Base-by-base conservation (phyloP, 2,888 invertebrate genomes). In the Chrysodeixis includens region DNA sequence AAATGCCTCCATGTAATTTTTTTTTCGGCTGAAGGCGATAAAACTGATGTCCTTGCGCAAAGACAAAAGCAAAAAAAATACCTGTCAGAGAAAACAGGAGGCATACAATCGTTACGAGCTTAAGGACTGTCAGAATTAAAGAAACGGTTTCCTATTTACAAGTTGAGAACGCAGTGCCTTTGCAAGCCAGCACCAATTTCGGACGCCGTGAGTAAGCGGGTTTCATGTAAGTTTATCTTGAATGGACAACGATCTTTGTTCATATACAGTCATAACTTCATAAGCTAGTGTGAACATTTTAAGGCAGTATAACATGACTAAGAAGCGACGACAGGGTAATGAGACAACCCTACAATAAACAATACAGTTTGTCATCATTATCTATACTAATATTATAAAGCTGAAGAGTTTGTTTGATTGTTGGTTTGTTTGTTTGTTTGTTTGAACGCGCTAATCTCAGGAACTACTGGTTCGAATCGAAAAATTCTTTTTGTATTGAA, bases 341-440 rank as follows among this genome's bases (percentile, higher is more conserved):
- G 18, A 10, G 46, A 10, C 20, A 49, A 18, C 46, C 46, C 46
- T 49, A 49, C 10, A 20, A 55, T 44, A 58, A 52, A 40, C 49
- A 56, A n/a, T 54, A 56, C 62, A 58, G 54, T 61, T 44, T 60
- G 40, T 52, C 53, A 57, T 66, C 53, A 52, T 55, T 62, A n/a
- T n/a, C n/a, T n/a, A n/a, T n/a, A n/a, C n/a, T n/a, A n/a, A n/a
- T n/a, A n/a, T n/a, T n/a, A n/a, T n/a, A n/a, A n/a, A n/a, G n/a
- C n/a, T n/a, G n/a, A n/a, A n/a, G n/a, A n/a, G n/a, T n/a, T n/a
- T n/a, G n/a, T n/a, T n/a, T n/a, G n/a, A n/a, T n/a, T n/a, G n/a
- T n/a, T n/a, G n/a, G n/a, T n/a, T n/a, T n/a, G n/a, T n/a, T n/a
- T n/a, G n/a, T n/a, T n/a, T n/a, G n/a, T n/a, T n/a, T n/a, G n/a